phyloP scores from a whole-genome alignment of 2,888 invertebrate genomes.

The Rapana venosa region DNA sequence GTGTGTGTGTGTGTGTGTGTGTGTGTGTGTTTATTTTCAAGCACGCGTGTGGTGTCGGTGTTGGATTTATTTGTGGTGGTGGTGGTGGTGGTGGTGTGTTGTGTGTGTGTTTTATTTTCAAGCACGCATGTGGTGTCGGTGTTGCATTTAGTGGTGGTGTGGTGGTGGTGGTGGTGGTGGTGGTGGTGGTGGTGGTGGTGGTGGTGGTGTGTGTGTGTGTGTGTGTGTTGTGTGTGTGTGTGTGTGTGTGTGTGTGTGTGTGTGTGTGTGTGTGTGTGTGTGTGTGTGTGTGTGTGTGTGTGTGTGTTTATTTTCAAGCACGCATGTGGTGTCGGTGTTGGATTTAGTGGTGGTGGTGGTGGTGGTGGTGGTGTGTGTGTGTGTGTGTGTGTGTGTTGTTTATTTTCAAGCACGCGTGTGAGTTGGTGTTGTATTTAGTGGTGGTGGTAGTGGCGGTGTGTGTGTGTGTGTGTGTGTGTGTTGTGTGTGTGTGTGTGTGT shows the following conservation, averaged over 20 bases:
- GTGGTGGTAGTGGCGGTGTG: background rate
- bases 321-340: background rate
- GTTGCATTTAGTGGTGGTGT: background rate
- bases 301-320: too few species aligned
- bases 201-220: background rate
- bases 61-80: too few species aligned
- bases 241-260: background rate
- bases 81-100: too few species aligned
- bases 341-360: too few species aligned
- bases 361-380: background rate
- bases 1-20: background rate
- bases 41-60: background rate
- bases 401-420: too few species aligned
- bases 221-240: slow-evolving; percentile 2
- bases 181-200: background rate
- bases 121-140: too few species aligned
- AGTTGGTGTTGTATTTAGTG: too few species aligned
- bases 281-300: too few species aligned
- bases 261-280: background rate
- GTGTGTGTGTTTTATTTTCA: background rate
- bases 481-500: background rate
- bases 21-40: background rate
- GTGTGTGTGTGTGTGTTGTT: background rate
- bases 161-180: background rate
- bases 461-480: background rate